These are phyloP conservation scores for Mesembrinibis cayennensis DNA, from an alignment of 2,113 vertebrate genomes.

Conservation along the genomic window DNA sequence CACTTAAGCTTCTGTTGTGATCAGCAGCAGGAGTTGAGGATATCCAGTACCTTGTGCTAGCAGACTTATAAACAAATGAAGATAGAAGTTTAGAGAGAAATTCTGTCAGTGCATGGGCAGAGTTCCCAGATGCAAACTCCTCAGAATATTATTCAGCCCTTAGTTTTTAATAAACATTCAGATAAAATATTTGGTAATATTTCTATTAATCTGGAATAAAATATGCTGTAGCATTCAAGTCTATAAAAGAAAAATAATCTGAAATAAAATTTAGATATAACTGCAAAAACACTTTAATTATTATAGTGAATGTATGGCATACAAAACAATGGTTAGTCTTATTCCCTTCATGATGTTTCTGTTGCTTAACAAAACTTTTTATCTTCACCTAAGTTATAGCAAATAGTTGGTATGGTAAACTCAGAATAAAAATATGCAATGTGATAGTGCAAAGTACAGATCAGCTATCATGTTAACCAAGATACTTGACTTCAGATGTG, in stretches of 20 bases:
- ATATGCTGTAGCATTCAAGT: background rate
- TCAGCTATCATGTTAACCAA: background rate
- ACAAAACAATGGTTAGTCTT: background rate
- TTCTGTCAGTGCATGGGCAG: background rate
- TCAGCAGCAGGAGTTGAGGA: background rate
- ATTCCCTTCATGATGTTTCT: background rate
- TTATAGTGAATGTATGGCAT: background rate
- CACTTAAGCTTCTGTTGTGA: background rate
- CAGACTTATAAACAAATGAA: conserved; percentile 4
- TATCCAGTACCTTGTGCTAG: background rate
- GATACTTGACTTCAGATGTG: background rate
- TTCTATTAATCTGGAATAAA: background rate
- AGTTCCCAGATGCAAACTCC: background rate
- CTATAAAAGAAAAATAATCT: background rate
- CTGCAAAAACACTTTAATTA: background rate
- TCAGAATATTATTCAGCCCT: background rate
- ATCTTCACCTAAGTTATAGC: background rate
- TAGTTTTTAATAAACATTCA: conserved; percentile 14
- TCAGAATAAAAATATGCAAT: background rate
- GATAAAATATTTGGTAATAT: background rate
- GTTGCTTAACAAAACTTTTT: background rate
- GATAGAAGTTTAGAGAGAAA: background rate
- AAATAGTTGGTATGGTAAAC: background rate
- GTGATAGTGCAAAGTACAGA: background rate
- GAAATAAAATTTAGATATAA: background rate